Evolutionary conservation across 1,140 invertebrate genomes (phyloP), one percentile per base, ranked within the genome.

Genomic region (Apolygus lucorum): DNA sequence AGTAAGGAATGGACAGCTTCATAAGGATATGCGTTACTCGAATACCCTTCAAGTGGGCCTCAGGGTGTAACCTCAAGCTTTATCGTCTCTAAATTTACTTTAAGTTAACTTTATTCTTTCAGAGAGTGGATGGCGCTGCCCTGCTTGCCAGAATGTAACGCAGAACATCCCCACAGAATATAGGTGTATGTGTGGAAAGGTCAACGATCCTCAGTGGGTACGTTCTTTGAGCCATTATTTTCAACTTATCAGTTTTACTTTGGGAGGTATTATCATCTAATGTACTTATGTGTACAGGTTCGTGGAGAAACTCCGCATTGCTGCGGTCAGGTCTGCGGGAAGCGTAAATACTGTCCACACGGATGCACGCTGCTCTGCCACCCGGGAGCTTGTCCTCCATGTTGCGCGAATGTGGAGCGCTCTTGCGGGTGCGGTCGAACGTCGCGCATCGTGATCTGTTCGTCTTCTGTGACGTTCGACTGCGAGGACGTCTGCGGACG

Each of bases 41-140:
- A n/a, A n/a, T n/a, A n/a, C n/a, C n/a, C n/a, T n/a, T n/a, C n/a
- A n/a, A n/a, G n/a, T n/a, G n/a, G n/a, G n/a, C n/a, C n/a, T n/a
- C n/a, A n/a, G n/a, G n/a, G n/a, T n/a, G n/a, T n/a, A 49, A 49
- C 34, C 8, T 11, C 17, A 49, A 8, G 34, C 17, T 49, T 49
- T 49, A 49, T 49, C 34, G 17, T 49, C 17, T 49, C 17, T 17
- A 49, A 49, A 49, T 49, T 49, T 49, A 11, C 34, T 8, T 49
- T 49, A 17, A 49, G 17, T 17, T 49, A 49, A n/a, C n/a, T n/a
- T 42, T 8, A 42, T 42, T 24, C 4, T 77, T 77, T 64, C 78
- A 84, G 88, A 91, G 62, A 84, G 83, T 25, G 87, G 88, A 74
- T 98, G 95, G 95, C 85, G 94, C 22, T 98, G 95, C 78, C 95